Base-by-base conservation (phyloP, 2,888 invertebrate genomes). In the Pherbina coryleti region DNA sequence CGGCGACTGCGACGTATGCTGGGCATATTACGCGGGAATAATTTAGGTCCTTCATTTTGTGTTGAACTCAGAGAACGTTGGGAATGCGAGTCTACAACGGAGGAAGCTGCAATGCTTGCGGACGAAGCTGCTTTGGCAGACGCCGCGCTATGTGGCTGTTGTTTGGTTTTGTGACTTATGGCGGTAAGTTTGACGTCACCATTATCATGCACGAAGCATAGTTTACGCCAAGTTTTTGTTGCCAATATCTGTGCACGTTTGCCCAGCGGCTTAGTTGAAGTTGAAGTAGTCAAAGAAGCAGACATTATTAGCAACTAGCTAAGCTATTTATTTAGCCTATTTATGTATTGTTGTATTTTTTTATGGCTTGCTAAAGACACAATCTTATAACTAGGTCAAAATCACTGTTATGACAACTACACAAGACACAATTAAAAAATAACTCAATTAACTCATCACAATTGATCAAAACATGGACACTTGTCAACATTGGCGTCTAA, bases 201-300 rank as follows among this genome's bases (percentile, higher is more conserved):
- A 34, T 94, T 78, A 28, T 69, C 95, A 84, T 95, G 93, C 91
- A 95, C 93, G 93, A 95, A 94, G 85, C 95, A 95, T 73, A 95
- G 94, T 88, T 94, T 94, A 95, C 95, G 95, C 95, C 95, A 95
- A 90, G 95, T 94, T 86, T 94, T 94, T 90, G 94, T 94, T 34
- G 84, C 62, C 34, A 85, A 81, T 79, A 85, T 79, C 77, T 85
- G 81, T 14, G 81, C 82, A 79, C 84, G 83, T 79, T 82, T 82
- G 73, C 80, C 82, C 80, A 82, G 80, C 77, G 80, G 82, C 80
- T 81, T 78, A 74, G 67, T 28, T 19, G 69, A 25, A 25, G 51
- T 19, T 28, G 69, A 14, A 34, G 64, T 4, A 49, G 44, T 75
- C 67, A 53, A n/a, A 31, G 34, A 19, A 51, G 37, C 37, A 67